A percentile compares a stretch with the other conserved stretches of the same genome.
Conservation (phyloP, 2,797 vertebrate species). For the Platalea minor region DNA sequence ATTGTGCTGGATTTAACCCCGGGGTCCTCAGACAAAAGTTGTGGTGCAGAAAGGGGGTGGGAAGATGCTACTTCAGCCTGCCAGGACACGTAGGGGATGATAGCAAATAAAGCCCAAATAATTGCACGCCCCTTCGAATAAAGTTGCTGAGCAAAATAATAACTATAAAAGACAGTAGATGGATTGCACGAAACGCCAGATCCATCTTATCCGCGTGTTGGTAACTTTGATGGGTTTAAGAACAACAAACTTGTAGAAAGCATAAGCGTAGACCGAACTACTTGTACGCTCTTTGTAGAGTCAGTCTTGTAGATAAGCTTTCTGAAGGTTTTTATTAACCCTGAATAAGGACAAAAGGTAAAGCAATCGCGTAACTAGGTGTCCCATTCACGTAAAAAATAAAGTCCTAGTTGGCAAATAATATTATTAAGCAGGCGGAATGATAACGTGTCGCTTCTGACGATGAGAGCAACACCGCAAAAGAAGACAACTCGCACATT, state of each 20-base stretch:
- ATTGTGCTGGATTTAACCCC: conserved; percentile 39
- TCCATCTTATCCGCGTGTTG: not conserved
- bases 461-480: conserved; percentile 34
- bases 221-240: not conserved
- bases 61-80: conserved; percentile 24
- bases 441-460: conserved; percentile 51
- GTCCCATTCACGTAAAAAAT: conserved; percentile 57
- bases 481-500: conserved; percentile 67
- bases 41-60: not conserved
- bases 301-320: conserved; percentile 24
- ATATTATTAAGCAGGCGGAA: conserved; percentile 68
- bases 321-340: not conserved
- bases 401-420: conserved; percentile 65
- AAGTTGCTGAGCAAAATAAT: conserved; percentile 23
- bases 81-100: not conserved
- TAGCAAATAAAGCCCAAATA: conserved; percentile 37
- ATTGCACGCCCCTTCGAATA: not conserved
- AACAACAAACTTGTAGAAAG: not conserved
- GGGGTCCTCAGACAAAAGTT: conserved; percentile 62
- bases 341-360: conserved; percentile 52
- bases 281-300: not conserved
- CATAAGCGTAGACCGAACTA: not conserved
- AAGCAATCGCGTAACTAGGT: conserved; percentile 55
- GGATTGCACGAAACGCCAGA: not conserved
- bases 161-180: not conserved